A percentile compares a stretch with the other conserved stretches of the same genome.
Conservation (phyloP, 1,140 invertebrate genomes). For the Danaus melanippus region DNA sequence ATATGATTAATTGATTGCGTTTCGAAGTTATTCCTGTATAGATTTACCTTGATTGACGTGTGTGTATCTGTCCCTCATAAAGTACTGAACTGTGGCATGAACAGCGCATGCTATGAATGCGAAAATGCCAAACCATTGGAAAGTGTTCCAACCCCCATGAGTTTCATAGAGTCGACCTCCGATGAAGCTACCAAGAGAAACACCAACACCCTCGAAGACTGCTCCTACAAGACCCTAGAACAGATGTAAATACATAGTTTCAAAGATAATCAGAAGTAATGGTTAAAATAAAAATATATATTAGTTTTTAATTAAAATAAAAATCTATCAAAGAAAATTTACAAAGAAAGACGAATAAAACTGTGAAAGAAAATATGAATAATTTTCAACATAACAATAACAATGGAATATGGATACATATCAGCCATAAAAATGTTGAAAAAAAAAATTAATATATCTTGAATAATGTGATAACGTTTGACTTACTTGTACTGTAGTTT, state of each 20-base stretch:
- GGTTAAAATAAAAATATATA: too few species aligned
- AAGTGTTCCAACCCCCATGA: slow-evolving; percentile 77
- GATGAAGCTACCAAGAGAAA: slow-evolving; percentile 82
- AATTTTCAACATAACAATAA: too few species aligned
- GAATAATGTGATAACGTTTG: not conserved
- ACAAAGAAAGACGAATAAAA: too few species aligned
- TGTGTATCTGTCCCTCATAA: slow-evolving; percentile 28
- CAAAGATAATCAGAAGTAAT: too few species aligned
- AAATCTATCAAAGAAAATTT: too few species aligned
- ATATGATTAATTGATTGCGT: not conserved
- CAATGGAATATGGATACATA: too few species aligned
- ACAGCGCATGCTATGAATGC: slow-evolving; percentile 76
- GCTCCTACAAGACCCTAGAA: slow-evolving; percentile 85
- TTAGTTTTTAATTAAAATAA: not conserved
- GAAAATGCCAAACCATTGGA: slow-evolving; percentile 79
- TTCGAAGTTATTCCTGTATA: slow-evolving; percentile 9
- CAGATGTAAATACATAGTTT: too few species aligned
- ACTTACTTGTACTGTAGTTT: slow-evolving; percentile 84
- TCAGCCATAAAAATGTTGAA: too few species aligned
- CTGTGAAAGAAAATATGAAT: too few species aligned
- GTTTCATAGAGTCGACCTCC: slow-evolving; percentile 77
- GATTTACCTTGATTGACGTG: slow-evolving; percentile 47
- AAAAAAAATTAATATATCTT: not conserved
- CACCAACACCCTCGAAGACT: slow-evolving; percentile 88
- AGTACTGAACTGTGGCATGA: slow-evolving; percentile 69